Conservation (phyloP, 2,113 vertebrate genomes). For the Halcyon malimbica region DNA sequence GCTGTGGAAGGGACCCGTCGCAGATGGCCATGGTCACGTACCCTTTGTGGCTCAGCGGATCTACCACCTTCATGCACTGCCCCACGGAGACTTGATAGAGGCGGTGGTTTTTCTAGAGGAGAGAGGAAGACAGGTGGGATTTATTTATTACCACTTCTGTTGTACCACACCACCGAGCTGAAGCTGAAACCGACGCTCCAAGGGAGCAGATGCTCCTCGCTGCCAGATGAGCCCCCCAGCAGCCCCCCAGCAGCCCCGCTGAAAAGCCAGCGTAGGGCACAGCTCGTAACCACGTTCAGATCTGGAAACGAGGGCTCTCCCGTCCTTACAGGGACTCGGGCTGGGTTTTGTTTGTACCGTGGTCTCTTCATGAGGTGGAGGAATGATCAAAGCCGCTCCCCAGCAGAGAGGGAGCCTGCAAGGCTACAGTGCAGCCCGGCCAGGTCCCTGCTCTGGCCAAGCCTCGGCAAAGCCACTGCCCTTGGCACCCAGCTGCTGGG, state of each 20-base stretch:
- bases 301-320: neutral
- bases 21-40: conserved; percentile 93
- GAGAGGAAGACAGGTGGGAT: neutral
- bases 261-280: neutral
- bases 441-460: neutral
- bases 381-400: neutral
- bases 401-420: neutral
- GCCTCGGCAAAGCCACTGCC: neutral
- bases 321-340: neutral
- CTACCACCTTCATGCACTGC: conserved; percentile 86
- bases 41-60: conserved; percentile 80
- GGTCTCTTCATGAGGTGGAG: neutral
- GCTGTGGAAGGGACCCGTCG: conserved; percentile 84
- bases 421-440: neutral
- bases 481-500: neutral
- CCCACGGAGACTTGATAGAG: conserved; percentile 96
- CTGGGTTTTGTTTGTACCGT: neutral
- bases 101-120: conserved; percentile 83
- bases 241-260: neutral
- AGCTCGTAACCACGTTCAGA: neutral
- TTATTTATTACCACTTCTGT: neutral
- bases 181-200: neutral
- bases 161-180: neutral
- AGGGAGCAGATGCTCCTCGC: neutral
- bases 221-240: neutral